A percentile compares a stretch with the other conserved stretches of the same genome.
Conservation (phyloP, 64 coral and sea anemone species). For the Trachythela sp. region DNA sequence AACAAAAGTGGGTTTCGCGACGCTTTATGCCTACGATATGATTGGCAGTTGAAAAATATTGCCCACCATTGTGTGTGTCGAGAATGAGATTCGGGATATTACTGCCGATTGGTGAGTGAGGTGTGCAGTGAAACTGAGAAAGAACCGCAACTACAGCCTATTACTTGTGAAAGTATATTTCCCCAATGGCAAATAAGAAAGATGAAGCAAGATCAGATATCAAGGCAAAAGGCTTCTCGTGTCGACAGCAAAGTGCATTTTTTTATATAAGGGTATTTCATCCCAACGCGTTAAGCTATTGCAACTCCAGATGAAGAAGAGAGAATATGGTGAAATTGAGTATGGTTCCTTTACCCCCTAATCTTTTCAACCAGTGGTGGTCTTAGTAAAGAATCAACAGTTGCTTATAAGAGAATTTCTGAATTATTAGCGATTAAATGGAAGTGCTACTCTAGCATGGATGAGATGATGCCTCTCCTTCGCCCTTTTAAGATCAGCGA, state of each 20-base stretch:
- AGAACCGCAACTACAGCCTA: background rate
- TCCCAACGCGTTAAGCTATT: background rate
- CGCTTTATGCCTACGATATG: background rate
- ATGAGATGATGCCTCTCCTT: constrained; percentile 2
- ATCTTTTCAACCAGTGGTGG: background rate
- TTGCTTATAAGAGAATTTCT: background rate
- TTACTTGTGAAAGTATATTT: background rate
- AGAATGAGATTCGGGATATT: background rate
- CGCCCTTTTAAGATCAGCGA: background rate
- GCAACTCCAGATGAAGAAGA: background rate
- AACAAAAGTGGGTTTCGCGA: background rate
- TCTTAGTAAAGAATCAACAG: background rate
- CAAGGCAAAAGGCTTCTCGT: too few relatives aligned
- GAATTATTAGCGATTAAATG: background rate
- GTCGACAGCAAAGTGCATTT: too few relatives aligned
- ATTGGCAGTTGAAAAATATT: background rate
- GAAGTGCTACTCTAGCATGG: background rate
- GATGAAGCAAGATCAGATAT: too few relatives aligned
- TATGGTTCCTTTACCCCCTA: background rate
- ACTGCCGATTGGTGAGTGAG: background rate
- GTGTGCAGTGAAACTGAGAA: background rate
- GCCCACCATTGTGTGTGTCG: background rate
- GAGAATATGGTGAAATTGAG: background rate
- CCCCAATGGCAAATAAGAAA: too few relatives aligned
- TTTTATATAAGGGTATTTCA: too few relatives aligned